phyloP scores from a whole-genome alignment of 2,797 vertebrate species.

The Gallirallus australis region DNA sequence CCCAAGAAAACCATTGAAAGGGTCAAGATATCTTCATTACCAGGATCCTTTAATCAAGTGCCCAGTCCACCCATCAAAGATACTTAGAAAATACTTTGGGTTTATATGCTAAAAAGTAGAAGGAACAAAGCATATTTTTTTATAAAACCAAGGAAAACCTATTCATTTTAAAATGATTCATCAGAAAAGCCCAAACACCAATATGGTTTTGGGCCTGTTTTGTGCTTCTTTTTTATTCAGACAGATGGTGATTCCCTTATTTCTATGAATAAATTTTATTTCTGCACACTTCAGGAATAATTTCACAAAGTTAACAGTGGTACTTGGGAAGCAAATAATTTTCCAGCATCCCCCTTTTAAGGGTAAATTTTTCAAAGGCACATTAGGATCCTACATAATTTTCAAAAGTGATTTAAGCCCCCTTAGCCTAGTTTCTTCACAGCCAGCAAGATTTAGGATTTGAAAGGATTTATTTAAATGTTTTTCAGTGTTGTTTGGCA shows the following conservation, averaged over 20 bases:
- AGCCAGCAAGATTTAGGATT: conserved; percentile 69
- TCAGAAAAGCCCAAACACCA: neutral
- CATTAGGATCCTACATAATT: conserved; percentile 22
- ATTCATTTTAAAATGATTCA: neutral
- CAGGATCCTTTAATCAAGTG: neutral
- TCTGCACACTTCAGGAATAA: neutral
- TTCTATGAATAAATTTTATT: conserved; percentile 41
- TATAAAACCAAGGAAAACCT: neutral
- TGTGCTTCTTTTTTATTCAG: conserved; percentile 14
- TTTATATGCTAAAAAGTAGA: neutral
- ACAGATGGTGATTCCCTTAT: neutral
- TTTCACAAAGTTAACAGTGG: conserved; percentile 7
- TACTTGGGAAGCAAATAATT: conserved; percentile 5
- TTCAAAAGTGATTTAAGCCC: conserved; percentile 47
- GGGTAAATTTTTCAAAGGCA: conserved; percentile 31
- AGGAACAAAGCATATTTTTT: neutral
- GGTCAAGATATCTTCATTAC: neutral
- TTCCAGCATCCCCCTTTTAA: neutral
- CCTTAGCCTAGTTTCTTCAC: conserved; percentile 14
- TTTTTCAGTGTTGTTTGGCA: conserved; percentile 57
- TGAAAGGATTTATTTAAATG: conserved; percentile 61
- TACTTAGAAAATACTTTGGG: neutral
- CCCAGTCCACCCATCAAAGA: neutral
- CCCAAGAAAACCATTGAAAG: neutral
- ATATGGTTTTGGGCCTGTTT: neutral